phyloP scores from a whole-genome alignment of 2,888 invertebrate species.

The Idaea dimidiata region DNA sequence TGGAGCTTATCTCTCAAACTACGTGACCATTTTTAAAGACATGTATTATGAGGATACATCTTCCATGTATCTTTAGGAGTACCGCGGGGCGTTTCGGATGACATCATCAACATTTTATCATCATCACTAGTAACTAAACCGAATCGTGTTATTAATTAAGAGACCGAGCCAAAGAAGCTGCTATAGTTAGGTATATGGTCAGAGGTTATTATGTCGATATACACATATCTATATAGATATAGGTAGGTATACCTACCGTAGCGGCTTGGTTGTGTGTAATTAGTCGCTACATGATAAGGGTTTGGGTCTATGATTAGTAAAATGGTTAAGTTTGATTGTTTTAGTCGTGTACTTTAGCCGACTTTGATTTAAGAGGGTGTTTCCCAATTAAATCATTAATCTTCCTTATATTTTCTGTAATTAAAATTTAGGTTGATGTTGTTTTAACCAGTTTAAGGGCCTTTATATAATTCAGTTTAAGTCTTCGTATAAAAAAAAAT shows the following conservation, averaged over 20 bases:
- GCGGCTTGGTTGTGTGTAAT: neutral
- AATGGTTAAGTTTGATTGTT: slow-evolving; percentile 1
- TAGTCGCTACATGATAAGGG: slow-evolving; percentile 1
- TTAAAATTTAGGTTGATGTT: neutral
- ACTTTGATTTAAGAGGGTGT: slow-evolving; percentile 1
- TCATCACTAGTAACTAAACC: no score
- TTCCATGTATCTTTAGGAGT: no score
- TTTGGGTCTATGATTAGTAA: neutral
- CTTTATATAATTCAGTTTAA: no score
- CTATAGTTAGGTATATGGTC: neutral
- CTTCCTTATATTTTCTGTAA: neutral
- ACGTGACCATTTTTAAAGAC: no score
- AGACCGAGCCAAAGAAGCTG: neutral
- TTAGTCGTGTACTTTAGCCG: neutral
- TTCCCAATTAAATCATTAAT: neutral
- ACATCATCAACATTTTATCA: no score
- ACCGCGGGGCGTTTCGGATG: no score
- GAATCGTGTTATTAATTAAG: no score
- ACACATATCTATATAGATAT: neutral
- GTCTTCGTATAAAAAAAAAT: no score
- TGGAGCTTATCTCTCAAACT: no score
- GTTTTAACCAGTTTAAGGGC: neutral
- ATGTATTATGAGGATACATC: no score
- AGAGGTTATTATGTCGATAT: neutral
- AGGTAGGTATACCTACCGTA: neutral